These are phyloP conservation scores for Tholera decimalis DNA, from an alignment of 2,888 invertebrate species.

Conservation along the genomic window DNA sequence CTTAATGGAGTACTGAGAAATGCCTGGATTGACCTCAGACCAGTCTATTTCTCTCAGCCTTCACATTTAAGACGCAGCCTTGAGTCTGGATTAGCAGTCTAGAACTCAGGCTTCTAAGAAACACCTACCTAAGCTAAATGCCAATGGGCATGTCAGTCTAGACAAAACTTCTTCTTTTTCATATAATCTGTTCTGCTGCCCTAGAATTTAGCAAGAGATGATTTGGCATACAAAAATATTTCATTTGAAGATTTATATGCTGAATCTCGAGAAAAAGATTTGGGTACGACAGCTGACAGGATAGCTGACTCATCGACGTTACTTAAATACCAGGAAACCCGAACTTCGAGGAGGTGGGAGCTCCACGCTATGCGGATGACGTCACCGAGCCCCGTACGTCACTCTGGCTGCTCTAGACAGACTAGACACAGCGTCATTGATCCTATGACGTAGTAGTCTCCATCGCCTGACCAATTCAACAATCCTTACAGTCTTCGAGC, in stretches of 20 bases:
- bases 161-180: constrained; percentile 48
- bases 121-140: constrained; percentile 65
- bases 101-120: constrained; percentile 70
- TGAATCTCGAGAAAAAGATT: not conserved
- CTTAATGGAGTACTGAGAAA: constrained; percentile 42
- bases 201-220: constrained; percentile 28
- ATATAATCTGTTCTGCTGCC: constrained; percentile 21
- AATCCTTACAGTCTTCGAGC: constrained; percentile 19
- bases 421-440: constrained; percentile 24
- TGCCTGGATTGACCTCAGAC: constrained; percentile 28
- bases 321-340: constrained; percentile 13
- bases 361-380: constrained; percentile 32
- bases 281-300: constrained; percentile 7
- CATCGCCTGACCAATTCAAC: constrained; percentile 32
- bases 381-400: constrained; percentile 28
- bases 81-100: constrained; percentile 61
- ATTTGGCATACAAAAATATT: constrained; percentile 13
- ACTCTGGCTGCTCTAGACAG: constrained; percentile 4
- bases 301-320: constrained; percentile 38
- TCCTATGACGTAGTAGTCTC: constrained; percentile 1
- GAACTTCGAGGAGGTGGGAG: constrained; percentile 19
- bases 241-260: not conserved
- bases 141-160: constrained; percentile 46
- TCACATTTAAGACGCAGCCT: constrained; percentile 57
- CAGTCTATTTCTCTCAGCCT: constrained; percentile 41